Conservation (phyloP, 2,797 vertebrate species). For the Typhlichthys subterraneus region DNA sequence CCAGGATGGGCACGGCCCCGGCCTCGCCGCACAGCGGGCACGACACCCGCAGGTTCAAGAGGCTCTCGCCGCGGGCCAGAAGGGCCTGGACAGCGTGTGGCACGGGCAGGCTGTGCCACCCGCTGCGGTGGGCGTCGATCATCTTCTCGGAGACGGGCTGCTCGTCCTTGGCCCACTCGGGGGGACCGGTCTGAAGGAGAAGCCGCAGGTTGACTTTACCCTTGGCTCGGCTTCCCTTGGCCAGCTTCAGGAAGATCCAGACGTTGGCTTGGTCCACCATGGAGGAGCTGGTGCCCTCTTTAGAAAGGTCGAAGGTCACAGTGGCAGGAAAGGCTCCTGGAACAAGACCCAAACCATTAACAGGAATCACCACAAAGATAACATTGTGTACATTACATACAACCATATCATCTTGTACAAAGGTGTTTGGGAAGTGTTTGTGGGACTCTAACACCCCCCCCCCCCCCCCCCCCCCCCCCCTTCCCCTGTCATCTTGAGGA, state of each 20-base stretch:
- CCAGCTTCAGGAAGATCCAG: slow-evolving; percentile 91
- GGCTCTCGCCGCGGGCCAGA: slow-evolving; percentile 74
- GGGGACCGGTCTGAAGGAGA: slow-evolving; percentile 58
- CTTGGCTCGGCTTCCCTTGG: slow-evolving; percentile 83
- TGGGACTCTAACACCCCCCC: background rate
- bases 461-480: background rate
- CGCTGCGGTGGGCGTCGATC: slow-evolving; percentile 89
- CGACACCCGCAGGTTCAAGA: slow-evolving; percentile 80
- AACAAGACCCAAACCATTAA: slow-evolving; percentile 2
- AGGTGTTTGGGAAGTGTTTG: too few species aligned
- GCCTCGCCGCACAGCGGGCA: slow-evolving; percentile 86
- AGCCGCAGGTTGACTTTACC: slow-evolving; percentile 82
- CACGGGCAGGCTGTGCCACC: slow-evolving; percentile 89
- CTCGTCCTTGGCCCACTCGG: slow-evolving; percentile 63
- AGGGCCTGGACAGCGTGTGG: slow-evolving; percentile 82
- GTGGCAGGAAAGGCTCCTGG: slow-evolving; percentile 82
- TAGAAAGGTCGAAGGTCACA: slow-evolving; percentile 90
- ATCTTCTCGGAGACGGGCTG: slow-evolving; percentile 85
- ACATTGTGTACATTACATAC: too few species aligned
- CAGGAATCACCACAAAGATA: too few species aligned
- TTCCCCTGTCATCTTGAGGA: background rate
- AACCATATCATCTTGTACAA: too few species aligned
- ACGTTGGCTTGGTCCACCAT: slow-evolving; percentile 89
- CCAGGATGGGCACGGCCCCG: slow-evolving; percentile 80
- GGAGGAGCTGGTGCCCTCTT: slow-evolving; percentile 80